phyloP scores from a whole-genome alignment of 2,888 invertebrate genomes.

The Rhabditoides inermis region DNA sequence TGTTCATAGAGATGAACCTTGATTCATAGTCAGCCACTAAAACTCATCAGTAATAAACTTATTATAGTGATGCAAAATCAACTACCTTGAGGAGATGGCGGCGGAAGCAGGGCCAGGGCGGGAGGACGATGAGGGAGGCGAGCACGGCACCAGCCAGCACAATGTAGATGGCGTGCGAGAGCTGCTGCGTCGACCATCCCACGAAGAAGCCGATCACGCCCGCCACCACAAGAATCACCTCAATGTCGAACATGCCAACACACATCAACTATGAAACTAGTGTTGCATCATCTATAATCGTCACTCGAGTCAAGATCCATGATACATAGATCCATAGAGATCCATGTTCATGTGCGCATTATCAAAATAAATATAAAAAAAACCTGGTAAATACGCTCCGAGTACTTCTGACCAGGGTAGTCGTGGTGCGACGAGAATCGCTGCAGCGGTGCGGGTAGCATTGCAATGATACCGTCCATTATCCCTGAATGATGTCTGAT shows the following conservation, averaged over 20 bases:
- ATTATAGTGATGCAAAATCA: too few relatives aligned
- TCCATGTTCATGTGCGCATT: too few relatives aligned
- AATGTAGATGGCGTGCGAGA: slow-evolving; percentile 27
- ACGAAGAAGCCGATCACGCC: slow-evolving; percentile 45
- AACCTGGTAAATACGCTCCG: slow-evolving; percentile 47
- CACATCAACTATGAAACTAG: too few relatives aligned
- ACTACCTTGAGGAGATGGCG: too few relatives aligned
- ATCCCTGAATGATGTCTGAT: too few relatives aligned
- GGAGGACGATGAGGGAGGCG: slow-evolving; percentile 40
- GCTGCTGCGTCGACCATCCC: slow-evolving; percentile 40
- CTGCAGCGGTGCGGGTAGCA: slow-evolving; percentile 40
- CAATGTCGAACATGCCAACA: too few relatives aligned
- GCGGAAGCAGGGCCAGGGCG: slow-evolving; percentile 48
- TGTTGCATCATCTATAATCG: too few relatives aligned
- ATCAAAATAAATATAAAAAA: not conserved
- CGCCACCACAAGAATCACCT: slow-evolving; percentile 40
- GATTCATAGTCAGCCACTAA: too few relatives aligned
- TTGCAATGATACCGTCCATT: slow-evolving; percentile 46
- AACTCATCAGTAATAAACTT: too few relatives aligned
- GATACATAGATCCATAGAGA: too few relatives aligned
- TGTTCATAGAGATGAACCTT: too few relatives aligned
- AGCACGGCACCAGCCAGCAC: slow-evolving; percentile 35
- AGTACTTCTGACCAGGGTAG: slow-evolving; percentile 42
- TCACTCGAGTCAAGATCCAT: too few relatives aligned
- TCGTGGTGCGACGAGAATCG: slow-evolving; percentile 38